These are phyloP conservation scores for Nomada lathburiana DNA, from an alignment of 2,888 invertebrate species.

Conservation along the genomic window DNA sequence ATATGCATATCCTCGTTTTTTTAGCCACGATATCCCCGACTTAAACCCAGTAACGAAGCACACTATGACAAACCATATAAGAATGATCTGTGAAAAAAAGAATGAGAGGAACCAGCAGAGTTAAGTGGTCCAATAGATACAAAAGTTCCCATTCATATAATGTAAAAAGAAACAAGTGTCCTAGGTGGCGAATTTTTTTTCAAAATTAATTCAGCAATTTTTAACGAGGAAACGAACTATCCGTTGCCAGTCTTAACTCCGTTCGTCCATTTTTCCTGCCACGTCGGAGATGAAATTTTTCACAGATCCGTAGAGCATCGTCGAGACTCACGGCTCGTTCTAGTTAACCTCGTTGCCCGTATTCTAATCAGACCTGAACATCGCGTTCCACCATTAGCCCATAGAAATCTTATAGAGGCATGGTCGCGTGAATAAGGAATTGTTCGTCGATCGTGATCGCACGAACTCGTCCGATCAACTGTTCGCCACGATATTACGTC, in stretches of 20 bases:
- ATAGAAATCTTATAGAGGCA: conserved; percentile 17
- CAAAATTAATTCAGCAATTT: neutral
- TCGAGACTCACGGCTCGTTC: conserved; percentile 40
- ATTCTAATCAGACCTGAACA: conserved; percentile 54
- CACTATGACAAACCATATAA: neutral
- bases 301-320: conserved; percentile 31
- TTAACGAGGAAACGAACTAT: neutral
- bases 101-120: neutral
- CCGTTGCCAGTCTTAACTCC: conserved; percentile 24
- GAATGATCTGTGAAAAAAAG: neutral
- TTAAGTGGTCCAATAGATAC: neutral
- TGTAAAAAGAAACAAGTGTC: too few species aligned
- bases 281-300: conserved; percentile 36
- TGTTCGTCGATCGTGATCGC: conserved; percentile 12
- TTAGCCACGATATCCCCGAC: neutral
- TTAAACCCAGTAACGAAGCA: neutral
- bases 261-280: conserved; percentile 6
- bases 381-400: conserved; percentile 9
- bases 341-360: conserved; percentile 44
- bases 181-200: neutral
- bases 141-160: too few species aligned
- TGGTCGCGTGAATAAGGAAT: conserved; percentile 2
- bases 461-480: neutral
- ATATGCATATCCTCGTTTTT: neutral
- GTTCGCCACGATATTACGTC: neutral